Conservation (phyloP, 2,113 vertebrate genomes). For the Hippocampus comes region DNA sequence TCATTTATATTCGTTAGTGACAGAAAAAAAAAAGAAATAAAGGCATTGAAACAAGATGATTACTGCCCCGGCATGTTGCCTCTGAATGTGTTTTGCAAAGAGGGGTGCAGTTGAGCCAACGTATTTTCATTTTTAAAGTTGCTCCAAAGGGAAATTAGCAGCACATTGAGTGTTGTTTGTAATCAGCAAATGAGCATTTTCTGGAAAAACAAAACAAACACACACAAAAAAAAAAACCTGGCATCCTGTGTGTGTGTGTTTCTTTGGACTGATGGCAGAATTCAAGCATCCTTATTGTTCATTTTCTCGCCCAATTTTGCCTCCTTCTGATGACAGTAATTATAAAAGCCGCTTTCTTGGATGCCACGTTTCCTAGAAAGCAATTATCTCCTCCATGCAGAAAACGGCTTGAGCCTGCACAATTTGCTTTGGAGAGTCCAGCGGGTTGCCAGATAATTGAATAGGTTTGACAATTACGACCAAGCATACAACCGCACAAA, state of each 20-base stretch:
- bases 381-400: background rate
- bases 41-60: too few species aligned
- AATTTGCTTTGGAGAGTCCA: background rate
- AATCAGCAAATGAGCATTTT: background rate
- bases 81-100: background rate
- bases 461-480: background rate
- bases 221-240: background rate
- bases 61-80: background rate
- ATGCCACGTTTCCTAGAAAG: background rate
- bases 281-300: background rate
- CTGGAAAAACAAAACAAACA: background rate
- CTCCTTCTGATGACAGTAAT: background rate
- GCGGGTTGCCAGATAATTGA: conserved; percentile 1
- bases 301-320: conserved; percentile 4
- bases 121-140: background rate
- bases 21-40: too few species aligned
- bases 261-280: background rate
- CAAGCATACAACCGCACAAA: background rate
- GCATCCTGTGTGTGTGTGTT: background rate
- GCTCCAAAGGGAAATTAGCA: background rate
- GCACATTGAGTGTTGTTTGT: background rate
- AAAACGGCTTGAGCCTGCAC: background rate
- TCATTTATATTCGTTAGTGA: background rate
- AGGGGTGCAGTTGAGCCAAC: background rate
- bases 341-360: background rate